These are phyloP conservation scores for Whitmania pigra DNA, from an alignment of 1,140 invertebrate genomes.

Conservation along the genomic window DNA sequence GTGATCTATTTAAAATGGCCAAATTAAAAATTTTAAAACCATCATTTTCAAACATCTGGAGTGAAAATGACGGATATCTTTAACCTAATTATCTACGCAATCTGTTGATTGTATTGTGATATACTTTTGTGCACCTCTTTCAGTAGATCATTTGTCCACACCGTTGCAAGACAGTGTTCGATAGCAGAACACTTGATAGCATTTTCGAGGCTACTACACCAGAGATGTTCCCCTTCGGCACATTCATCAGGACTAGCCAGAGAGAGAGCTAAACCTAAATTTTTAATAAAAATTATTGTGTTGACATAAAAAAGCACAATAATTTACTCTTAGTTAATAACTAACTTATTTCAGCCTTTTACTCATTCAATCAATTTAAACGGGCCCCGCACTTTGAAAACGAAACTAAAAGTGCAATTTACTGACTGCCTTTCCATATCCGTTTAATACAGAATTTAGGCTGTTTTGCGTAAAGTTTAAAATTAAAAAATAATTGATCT, in stretches of 20 bases:
- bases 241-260: constrained; percentile 25
- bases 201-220: constrained; percentile 32
- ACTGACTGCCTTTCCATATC: too few relatives aligned
- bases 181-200: constrained; percentile 62
- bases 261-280: neutral
- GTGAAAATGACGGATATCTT: neutral
- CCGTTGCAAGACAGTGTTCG: constrained; percentile 64
- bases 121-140: constrained; percentile 48
- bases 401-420: too few relatives aligned
- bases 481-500: too few relatives aligned
- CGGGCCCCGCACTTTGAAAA: too few relatives aligned
- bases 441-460: too few relatives aligned
- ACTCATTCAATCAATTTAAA: too few relatives aligned
- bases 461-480: too few relatives aligned
- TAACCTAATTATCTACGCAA: neutral
- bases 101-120: neutral
- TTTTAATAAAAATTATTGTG: neutral
- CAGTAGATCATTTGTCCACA: constrained; percentile 60
- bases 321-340: too few relatives aligned
- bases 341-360: too few relatives aligned
- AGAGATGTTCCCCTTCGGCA: constrained; percentile 32
- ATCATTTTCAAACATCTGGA: too few relatives aligned
- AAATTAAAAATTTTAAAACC: neutral
- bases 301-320: too few relatives aligned
- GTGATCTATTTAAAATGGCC: too few relatives aligned